Base-by-base conservation (phyloP, 2,113 vertebrate genomes). In the Passer montanus region DNA sequence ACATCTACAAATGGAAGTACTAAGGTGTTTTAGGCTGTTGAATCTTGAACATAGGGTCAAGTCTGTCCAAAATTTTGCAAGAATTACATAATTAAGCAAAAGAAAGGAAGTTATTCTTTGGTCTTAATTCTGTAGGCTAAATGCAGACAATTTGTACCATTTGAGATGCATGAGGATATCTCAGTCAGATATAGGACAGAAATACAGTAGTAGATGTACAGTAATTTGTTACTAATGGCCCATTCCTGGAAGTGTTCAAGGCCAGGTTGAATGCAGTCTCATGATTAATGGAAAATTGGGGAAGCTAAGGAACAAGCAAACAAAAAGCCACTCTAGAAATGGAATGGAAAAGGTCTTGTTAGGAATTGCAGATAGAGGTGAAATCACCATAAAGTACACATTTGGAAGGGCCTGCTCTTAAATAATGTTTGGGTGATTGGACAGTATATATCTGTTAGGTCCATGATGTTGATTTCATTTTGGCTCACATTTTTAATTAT, bases 271-370 rank as follows among this genome's bases (percentile, higher is more conserved):
- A 55, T 41, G 24, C 33, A 4, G 7, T 66, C 13, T 56, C n/a
- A 47, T 24, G n/a, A 47, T 55, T 59, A 62, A 23, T 60, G 21
- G 11, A 66, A 78, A 73, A 74, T 26, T 52, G 16, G 11, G 23
- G 5, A 60, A 69, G 16, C 1, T 50, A 83, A 39, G 26, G 46
- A 60, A 41, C 20, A n/a, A 75, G 33, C 13, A 44, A 55, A 70
- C 4, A 37, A 47, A 62, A 17, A 2, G 1, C 3, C 2, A 50
- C 19, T 37, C 8, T 52, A 43, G 19, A 47, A 80, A 30, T 0
- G 22, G 43, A 62, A 67, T 30, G 10, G 27, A 56, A 27, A 56
- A 89, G 17, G 9, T 33, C 22, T 55, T 59, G 26, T 52, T 53
- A 52, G 15, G 43, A 52, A 26, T 26, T 92, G 22, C 41, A 67